phyloP scores from a whole-genome alignment of 2,113 vertebrate genomes.

The Brachyhypopomus gauderio region DNA sequence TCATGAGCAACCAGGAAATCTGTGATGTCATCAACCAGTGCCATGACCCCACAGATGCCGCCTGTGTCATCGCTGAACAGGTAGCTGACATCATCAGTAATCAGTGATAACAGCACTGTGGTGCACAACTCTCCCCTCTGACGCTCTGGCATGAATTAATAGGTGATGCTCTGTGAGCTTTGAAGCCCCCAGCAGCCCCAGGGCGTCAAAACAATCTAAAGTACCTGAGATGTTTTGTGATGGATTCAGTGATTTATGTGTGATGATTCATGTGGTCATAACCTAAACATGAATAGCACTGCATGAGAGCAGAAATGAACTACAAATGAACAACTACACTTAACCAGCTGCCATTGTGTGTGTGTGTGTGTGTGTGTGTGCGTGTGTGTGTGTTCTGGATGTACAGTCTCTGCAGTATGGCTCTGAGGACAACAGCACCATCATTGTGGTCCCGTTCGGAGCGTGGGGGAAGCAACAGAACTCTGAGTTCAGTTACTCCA shows the following conservation, averaged over 20 bases:
- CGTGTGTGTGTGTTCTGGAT: slow-evolving; percentile 21
- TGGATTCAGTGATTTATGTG: no score
- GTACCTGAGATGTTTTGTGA: no score
- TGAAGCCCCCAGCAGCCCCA: no score
- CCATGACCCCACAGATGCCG: slow-evolving; percentile 89
- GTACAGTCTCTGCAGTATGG: slow-evolving; percentile 89
- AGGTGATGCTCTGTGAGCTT: no score
- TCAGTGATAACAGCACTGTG: not conserved
- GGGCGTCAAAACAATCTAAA: no score
- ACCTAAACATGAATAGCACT: no score
- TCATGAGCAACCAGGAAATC: slow-evolving; percentile 97
- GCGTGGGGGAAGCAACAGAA: slow-evolving; percentile 94
- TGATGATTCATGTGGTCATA: no score
- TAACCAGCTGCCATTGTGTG: no score
- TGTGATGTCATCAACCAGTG: slow-evolving; percentile 92
- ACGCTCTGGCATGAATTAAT: no score
- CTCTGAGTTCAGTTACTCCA: slow-evolving; percentile 84
- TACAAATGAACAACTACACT: no score
- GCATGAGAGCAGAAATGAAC: no score
- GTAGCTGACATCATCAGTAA: slow-evolving; percentile 61
- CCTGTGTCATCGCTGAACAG: slow-evolving; percentile 93
- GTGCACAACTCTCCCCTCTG: not conserved
- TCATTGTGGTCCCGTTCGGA: slow-evolving; percentile 91
- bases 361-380: slow-evolving; percentile 26
- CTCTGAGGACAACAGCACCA: slow-evolving; percentile 92